A percentile compares a stretch with the other conserved stretches of the same genome.
These are phyloP conservation scores for Apteryx owenii DNA, from an alignment of 2,113 vertebrate genomes.

Conservation along the genomic window DNA sequence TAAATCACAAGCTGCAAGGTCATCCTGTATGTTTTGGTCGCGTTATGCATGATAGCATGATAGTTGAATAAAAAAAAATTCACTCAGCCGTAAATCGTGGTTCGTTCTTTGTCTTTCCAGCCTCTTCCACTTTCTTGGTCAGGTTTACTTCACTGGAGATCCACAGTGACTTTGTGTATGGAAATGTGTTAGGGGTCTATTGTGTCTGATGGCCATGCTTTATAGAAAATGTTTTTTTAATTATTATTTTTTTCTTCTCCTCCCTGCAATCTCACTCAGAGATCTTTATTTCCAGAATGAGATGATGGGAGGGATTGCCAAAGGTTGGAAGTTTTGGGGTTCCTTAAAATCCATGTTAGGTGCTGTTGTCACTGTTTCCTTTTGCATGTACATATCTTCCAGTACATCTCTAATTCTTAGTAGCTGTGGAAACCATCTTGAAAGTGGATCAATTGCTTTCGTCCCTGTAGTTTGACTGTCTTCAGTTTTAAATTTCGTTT, in stretches of 20 bases:
- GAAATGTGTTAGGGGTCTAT: background rate
- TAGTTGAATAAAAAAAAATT: background rate
- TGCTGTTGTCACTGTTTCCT: background rate
- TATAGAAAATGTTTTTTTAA: background rate
- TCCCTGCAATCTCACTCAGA: background rate
- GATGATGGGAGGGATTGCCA: background rate
- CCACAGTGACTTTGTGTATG: background rate
- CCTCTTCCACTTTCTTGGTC: background rate
- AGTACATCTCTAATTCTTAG: background rate
- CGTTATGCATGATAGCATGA: background rate
- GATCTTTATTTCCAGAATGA: background rate
- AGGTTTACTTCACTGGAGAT: background rate
- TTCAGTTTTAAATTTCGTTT: background rate
- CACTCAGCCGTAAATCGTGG: too few relatives aligned
- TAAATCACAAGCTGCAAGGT: background rate
- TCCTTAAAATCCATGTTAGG: background rate
- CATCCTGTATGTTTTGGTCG: background rate
- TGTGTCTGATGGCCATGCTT: background rate
- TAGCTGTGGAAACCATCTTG: background rate
- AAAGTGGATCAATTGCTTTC: background rate
- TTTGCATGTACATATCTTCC: background rate
- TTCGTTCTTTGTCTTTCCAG: background rate
- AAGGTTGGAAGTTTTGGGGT: background rate
- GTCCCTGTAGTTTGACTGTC: background rate
- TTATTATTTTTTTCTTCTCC: background rate